A percentile compares a stretch with the other conserved stretches of the same genome.
These are phyloP conservation scores for Drosophila kuntzei DNA, from an alignment of 2,888 invertebrate genomes.

Conservation along the genomic window DNA sequence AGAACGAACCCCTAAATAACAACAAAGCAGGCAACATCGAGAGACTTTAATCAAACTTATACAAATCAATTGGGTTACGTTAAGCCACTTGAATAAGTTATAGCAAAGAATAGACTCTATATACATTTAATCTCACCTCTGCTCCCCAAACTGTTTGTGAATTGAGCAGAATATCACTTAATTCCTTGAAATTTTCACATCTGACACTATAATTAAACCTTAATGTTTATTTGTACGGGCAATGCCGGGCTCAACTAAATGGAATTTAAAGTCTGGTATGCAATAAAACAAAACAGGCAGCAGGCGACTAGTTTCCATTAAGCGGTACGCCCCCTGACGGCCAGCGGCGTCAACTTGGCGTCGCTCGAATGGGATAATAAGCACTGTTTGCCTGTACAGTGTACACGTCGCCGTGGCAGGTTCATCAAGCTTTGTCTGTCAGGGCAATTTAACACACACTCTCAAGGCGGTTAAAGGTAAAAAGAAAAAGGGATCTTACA, in stretches of 20 bases:
- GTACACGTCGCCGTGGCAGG: slow-evolving; percentile 20
- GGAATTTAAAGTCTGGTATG: slow-evolving; percentile 49
- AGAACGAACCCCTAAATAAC: slow-evolving; percentile 27
- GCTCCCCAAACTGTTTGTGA: background rate
- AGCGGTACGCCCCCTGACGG: slow-evolving; percentile 67
- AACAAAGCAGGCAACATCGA: background rate
- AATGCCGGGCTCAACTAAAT: slow-evolving; percentile 32
- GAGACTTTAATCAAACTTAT: slow-evolving; percentile 15
- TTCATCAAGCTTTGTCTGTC: slow-evolving; percentile 31
- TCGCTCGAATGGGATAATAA: slow-evolving; percentile 69
- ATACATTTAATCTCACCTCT: background rate
- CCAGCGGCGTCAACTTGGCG: slow-evolving; percentile 73
- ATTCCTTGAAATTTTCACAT: background rate
- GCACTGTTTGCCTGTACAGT: slow-evolving; percentile 29
- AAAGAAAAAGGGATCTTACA: slow-evolving; percentile 5
- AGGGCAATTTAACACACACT: slow-evolving; percentile 28
- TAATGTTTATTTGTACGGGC: slow-evolving; percentile 6
- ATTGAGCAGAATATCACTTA: background rate
- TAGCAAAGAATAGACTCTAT: background rate
- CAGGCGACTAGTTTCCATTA: slow-evolving; percentile 73
- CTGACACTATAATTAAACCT: background rate
- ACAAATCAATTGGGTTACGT: slow-evolving; percentile 11
- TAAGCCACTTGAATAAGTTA: background rate
- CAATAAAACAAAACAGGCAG: slow-evolving; percentile 52
- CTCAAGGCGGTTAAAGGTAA: background rate